A percentile compares a stretch with the other conserved stretches of the same genome.
Evolutionary conservation across 2,797 vertebrate species (phyloP).

Genomic region (Clarias platycephalus): DNA sequence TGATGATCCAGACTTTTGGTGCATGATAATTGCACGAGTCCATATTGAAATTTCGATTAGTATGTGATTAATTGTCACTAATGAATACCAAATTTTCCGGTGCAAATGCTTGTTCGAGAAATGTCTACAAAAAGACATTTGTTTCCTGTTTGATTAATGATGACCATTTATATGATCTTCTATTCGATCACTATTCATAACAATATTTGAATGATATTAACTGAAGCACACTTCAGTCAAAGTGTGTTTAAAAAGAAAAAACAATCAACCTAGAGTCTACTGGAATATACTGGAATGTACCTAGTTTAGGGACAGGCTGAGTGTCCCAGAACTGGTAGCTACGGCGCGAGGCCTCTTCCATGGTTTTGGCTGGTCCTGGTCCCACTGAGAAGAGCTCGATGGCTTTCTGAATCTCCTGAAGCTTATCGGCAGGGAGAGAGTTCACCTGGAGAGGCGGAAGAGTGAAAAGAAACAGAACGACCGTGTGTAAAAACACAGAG

Average conservation of each 20-base stretch:
- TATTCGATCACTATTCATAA: not conserved
- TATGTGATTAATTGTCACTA: not conserved
- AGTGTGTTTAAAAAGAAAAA: no score
- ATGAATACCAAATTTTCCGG: not conserved
- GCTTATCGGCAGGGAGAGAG: constrained; percentile 83
- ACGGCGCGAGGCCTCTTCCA: constrained; percentile 95
- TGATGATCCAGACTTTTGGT: no score
- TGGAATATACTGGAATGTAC: constrained; percentile 62
- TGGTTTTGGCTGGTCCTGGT: constrained; percentile 95
- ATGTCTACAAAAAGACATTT: not conserved
- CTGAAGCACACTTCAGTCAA: no score
- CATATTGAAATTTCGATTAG: no score
- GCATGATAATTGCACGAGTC: no score
- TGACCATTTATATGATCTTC: not conserved
- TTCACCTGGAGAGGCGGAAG: constrained; percentile 73
- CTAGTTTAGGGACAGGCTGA: constrained; percentile 94
- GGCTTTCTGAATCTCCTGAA: constrained; percentile 96
- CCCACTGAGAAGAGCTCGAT: constrained; percentile 97
- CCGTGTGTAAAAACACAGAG: not conserved
- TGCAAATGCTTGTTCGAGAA: not conserved
- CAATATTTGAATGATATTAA: no score
- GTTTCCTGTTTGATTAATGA: not conserved
- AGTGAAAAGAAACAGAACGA: not conserved
- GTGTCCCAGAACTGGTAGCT: constrained; percentile 99
- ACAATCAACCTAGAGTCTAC: not conserved